A percentile compares a stretch with the other conserved stretches of the same genome.
These are phyloP conservation scores for Lithophane socia DNA, from an alignment of 2,888 invertebrate genomes.

Conservation along the genomic window DNA sequence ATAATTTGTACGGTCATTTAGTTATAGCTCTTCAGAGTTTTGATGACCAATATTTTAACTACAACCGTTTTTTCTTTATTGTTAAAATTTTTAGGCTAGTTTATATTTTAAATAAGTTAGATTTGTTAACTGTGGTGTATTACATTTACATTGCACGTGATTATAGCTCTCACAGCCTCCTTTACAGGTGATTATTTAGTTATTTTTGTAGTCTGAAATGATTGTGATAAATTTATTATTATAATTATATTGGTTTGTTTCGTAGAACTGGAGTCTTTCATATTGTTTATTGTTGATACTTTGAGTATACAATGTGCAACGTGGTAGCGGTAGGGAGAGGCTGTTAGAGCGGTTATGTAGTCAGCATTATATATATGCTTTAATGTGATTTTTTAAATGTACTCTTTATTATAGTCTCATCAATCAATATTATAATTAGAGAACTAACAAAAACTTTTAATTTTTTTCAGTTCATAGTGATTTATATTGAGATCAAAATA, in stretches of 20 bases:
- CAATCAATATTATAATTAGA: conserved; percentile 89
- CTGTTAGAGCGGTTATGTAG: conserved; percentile 89
- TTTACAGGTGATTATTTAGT: conserved; percentile 81
- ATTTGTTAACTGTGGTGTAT: conserved; percentile 90
- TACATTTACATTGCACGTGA: conserved; percentile 88
- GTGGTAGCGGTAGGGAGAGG: conserved; percentile 76
- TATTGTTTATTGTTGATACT: conserved; percentile 86
- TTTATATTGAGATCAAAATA: conserved; percentile 89
- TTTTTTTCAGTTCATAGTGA: conserved; percentile 89
- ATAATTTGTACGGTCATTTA: conserved; percentile 86
- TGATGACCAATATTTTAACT: conserved; percentile 89
- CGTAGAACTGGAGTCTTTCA: conserved; percentile 75
- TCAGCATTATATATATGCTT: conserved; percentile 91
- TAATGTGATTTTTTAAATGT: conserved; percentile 91
- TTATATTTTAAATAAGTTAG: conserved; percentile 90
- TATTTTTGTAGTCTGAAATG: conserved; percentile 87
- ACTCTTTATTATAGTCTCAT: conserved; percentile 90
- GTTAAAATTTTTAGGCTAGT: conserved; percentile 91
- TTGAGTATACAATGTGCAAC: conserved; percentile 78
- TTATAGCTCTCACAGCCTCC: conserved; percentile 88
- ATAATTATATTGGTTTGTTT: conserved; percentile 83
- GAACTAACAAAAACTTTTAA: conserved; percentile 89
- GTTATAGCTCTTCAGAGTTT: conserved; percentile 90
- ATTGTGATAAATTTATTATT: conserved; percentile 87
- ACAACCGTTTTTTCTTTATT: conserved; percentile 87